These are phyloP conservation scores for Periplaneta americana DNA, from an alignment of 1,140 invertebrate species.

Conservation along the genomic window DNA sequence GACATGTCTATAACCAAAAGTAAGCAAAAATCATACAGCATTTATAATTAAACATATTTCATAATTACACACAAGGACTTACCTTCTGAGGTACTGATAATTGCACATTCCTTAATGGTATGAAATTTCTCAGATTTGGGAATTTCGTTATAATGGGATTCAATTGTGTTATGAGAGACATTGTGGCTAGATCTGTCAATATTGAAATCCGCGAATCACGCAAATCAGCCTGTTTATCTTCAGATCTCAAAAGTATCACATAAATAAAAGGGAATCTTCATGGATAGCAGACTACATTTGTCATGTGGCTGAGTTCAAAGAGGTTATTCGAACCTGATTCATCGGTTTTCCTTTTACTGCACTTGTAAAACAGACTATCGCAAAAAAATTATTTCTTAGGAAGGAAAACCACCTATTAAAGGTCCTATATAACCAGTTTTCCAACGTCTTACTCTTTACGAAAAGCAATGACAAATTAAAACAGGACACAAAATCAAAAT, in stretches of 20 bases:
- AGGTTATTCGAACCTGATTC: not conserved
- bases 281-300: not conserved
- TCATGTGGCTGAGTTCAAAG: not conserved
- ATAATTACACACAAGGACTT: not conserved
- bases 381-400: not conserved
- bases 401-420: not conserved
- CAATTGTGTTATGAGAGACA: slow-evolving; percentile 8
- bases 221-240: not conserved
- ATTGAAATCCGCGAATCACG: not conserved
- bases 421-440: not conserved
- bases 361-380: not conserved
- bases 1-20: too few relatives aligned
- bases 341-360: not conserved
- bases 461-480: not conserved
- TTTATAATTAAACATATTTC: not conserved
- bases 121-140: not conserved
- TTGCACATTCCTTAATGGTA: slow-evolving; percentile 3
- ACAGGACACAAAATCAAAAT: not conserved
- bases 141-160: slow-evolving; percentile 6
- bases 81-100: slow-evolving; percentile 16
- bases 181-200: not conserved
- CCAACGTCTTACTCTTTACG: not conserved
- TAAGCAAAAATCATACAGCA: too few relatives aligned
- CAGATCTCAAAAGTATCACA: not conserved
- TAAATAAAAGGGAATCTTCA: not conserved